Evolutionary conservation across 23 tunicate species (phyloP).

Genomic region (Styela clava): DNA sequence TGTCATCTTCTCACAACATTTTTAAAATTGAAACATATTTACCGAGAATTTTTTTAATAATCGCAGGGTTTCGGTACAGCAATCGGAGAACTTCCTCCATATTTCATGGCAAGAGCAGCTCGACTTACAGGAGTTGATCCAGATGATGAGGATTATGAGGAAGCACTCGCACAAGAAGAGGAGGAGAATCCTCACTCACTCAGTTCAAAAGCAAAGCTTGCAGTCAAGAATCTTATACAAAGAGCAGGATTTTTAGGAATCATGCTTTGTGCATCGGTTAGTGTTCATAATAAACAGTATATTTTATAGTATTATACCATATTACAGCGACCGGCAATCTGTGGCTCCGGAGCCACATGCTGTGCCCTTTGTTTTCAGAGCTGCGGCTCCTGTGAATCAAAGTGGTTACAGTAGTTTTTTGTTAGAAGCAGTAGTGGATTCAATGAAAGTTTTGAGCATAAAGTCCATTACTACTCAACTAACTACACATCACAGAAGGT

Average conservation of each 20-base stretch:
- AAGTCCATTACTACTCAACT: too few relatives aligned
- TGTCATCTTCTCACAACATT: background rate
- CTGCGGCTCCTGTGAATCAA: too few relatives aligned
- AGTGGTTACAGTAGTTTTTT: too few relatives aligned
- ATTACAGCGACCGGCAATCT: too few relatives aligned
- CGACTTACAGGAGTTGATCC: constrained; percentile 84
- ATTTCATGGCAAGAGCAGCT: constrained; percentile 93
- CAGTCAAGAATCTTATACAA: constrained; percentile 77
- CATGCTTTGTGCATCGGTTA: constrained; percentile 83
- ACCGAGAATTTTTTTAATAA: background rate
- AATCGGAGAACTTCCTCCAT: constrained; percentile 95
- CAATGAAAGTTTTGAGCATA: too few relatives aligned
- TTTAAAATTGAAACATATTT: background rate
- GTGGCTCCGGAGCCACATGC: too few relatives aligned
- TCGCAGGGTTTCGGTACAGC: constrained; percentile 94
- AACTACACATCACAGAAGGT: too few relatives aligned
- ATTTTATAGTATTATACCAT: too few relatives aligned
- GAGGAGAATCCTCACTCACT: constrained; percentile 46
- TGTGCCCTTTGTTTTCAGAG: too few relatives aligned
- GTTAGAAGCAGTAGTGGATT: too few relatives aligned
- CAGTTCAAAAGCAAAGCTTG: constrained; percentile 51
- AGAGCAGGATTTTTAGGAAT: constrained; percentile 90
- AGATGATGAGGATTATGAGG: constrained; percentile 97
- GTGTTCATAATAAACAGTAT: constrained; percentile 1
- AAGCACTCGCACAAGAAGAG: constrained; percentile 64